These are phyloP conservation scores for Pseudomyrmex dendroicus DNA, from an alignment of 1,140 invertebrate species.

Conservation along the genomic window DNA sequence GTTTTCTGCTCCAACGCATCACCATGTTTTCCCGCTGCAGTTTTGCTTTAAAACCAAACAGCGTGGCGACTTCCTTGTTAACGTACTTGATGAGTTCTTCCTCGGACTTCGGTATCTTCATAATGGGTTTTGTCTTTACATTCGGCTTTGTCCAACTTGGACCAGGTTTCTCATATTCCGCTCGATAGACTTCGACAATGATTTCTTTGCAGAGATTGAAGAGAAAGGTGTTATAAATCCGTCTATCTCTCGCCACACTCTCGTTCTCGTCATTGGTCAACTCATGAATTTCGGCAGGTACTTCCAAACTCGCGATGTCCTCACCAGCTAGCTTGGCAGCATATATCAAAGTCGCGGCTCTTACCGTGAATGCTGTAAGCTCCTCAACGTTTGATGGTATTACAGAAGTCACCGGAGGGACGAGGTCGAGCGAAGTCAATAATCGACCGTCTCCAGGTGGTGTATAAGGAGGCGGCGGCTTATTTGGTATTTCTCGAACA, in stretches of 20 bases:
- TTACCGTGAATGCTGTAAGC: conserved; percentile 83
- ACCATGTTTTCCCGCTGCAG: conserved; percentile 86
- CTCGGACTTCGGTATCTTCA: conserved; percentile 82
- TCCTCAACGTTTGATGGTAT: conserved; percentile 84
- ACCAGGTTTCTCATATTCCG: conserved; percentile 82
- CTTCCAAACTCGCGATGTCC: conserved; percentile 81
- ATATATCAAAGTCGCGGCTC: conserved; percentile 83
- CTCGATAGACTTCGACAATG: conserved; percentile 84
- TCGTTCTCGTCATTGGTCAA: conserved; percentile 81
- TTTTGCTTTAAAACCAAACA: conserved; percentile 87
- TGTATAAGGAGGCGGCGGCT: conserved; percentile 90
- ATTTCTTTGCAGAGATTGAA: conserved; percentile 89
- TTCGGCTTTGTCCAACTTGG: conserved; percentile 86
- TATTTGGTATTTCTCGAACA: conserved; percentile 89
- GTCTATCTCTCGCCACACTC: conserved; percentile 78
- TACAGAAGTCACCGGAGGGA: conserved; percentile 78
- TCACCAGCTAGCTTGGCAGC: conserved; percentile 80
- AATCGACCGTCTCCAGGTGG: conserved; percentile 83
- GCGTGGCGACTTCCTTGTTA: conserved; percentile 84
- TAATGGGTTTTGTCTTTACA: conserved; percentile 79
- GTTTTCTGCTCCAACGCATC: conserved; percentile 89
- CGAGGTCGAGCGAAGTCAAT: conserved; percentile 74
- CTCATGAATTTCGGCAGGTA: conserved; percentile 80
- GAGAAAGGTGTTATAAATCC: conserved; percentile 86
- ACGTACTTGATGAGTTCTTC: conserved; percentile 85